phyloP scores from a whole-genome alignment of 2,888 invertebrate species.

The Heliconius ethilla region DNA sequence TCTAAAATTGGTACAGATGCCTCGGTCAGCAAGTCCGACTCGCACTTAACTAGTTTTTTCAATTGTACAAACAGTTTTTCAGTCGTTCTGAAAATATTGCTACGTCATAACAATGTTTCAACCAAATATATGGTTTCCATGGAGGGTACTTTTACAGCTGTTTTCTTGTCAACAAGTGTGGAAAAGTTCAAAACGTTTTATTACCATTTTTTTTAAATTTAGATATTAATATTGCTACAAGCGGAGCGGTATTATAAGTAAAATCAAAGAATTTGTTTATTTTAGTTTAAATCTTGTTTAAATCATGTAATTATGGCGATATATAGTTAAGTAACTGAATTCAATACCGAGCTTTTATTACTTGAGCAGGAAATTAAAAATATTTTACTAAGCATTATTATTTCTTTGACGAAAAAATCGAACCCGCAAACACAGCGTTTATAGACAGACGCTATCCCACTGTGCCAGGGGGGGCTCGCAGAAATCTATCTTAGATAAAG shows the following conservation, averaged over 20 bases:
- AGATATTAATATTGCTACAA: not conserved
- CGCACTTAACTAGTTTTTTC: not conserved
- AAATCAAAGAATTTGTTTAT: too few species aligned
- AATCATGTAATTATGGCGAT: too few species aligned
- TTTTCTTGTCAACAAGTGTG: not conserved
- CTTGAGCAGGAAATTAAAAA: too few species aligned
- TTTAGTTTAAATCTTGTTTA: too few species aligned
- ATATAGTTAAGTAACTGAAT: too few species aligned
- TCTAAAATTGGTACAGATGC: too few species aligned
- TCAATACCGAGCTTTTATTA: too few species aligned
- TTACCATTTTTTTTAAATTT: not conserved
- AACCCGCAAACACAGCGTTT: not conserved
- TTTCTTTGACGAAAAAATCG: too few species aligned
- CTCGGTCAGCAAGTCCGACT: too few species aligned
- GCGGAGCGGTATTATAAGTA: not conserved
- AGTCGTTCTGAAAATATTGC: not conserved
- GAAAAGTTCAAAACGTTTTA: not conserved
- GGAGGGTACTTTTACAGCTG: not conserved
- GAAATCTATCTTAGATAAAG: not conserved
- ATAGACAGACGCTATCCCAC: not conserved
- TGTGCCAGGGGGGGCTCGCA: not conserved
- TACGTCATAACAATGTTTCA: constrained; percentile 1
- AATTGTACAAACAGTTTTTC: not conserved
- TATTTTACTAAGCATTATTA: too few species aligned
- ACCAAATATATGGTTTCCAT: not conserved